phyloP scores from a whole-genome alignment of 2,888 invertebrate genomes.

The Napeogenes sylphis region DNA sequence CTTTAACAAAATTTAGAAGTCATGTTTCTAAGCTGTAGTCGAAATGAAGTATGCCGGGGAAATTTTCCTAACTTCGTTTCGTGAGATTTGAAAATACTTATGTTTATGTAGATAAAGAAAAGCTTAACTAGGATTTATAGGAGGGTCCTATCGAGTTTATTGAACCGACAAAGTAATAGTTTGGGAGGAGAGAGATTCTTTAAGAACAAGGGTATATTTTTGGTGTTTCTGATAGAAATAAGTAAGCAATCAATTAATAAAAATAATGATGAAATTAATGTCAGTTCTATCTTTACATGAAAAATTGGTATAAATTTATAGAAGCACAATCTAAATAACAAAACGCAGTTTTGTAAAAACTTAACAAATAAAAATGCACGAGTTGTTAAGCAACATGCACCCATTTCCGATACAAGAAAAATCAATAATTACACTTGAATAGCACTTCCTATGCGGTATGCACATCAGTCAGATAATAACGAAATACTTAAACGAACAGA shows the following conservation, averaged over 20 bases:
- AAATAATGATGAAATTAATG: slow-evolving; percentile 8
- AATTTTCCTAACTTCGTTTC: slow-evolving; percentile 26
- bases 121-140: slow-evolving; percentile 41
- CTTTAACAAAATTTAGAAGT: slow-evolving; percentile 22
- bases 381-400: neutral
- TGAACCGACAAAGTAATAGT: slow-evolving; percentile 27
- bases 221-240: slow-evolving; percentile 10
- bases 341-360: too few relatives aligned
- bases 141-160: slow-evolving; percentile 21
- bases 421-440: too few relatives aligned
- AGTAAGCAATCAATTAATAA: slow-evolving; percentile 12
- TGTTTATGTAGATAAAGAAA: slow-evolving; percentile 39
- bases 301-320: too few relatives aligned
- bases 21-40: slow-evolving; percentile 17
- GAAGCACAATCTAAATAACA: too few relatives aligned
- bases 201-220: slow-evolving; percentile 11
- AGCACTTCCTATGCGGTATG: too few relatives aligned
- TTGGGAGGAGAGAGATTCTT: slow-evolving; percentile 17
- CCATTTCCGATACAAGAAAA: too few relatives aligned
- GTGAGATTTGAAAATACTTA: slow-evolving; percentile 39
- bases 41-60: neutral
- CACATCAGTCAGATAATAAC: neutral
- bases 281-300: neutral
- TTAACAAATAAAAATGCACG: too few relatives aligned
- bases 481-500: neutral